Conservation (phyloP, 2,113 vertebrate species). For the Nanorana parkeri region DNA sequence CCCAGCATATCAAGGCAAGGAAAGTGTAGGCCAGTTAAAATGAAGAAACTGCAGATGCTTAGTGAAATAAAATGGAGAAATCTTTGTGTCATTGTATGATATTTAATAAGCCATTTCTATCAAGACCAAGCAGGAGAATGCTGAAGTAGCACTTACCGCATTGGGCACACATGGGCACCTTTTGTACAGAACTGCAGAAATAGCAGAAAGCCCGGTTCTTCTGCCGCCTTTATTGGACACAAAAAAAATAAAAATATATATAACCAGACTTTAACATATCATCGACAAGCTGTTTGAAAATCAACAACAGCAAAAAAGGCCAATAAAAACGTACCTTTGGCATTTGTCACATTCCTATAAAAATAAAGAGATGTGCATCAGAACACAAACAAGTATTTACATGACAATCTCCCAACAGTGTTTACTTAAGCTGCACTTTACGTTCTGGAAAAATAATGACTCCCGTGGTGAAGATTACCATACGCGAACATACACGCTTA, state of each 20-base stretch:
- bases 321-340: slow-evolving; percentile 81
- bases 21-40: too few relatives aligned
- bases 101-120: not conserved
- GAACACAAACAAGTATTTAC: slow-evolving; percentile 37
- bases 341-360: slow-evolving; percentile 97
- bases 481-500: slow-evolving; percentile 11
- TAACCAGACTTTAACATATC: not conserved
- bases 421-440: slow-evolving; percentile 36
- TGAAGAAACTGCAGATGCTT: too few relatives aligned
- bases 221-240: slow-evolving; percentile 81
- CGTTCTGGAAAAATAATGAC: slow-evolving; percentile 10
- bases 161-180: slow-evolving; percentile 93
- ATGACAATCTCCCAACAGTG: slow-evolving; percentile 3
- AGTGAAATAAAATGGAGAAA: too few relatives aligned
- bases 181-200: slow-evolving; percentile 93
- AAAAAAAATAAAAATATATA: slow-evolving; percentile 58
- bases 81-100: too few relatives aligned
- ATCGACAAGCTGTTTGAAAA: not conserved
- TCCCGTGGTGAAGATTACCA: slow-evolving; percentile 31
- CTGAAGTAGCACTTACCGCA: slow-evolving; percentile 85
- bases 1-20: too few relatives aligned
- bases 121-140: not conserved
- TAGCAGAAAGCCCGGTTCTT: slow-evolving; percentile 99
- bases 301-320: slow-evolving; percentile 41
- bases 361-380: slow-evolving; percentile 62